Evolutionary conservation across 2,113 vertebrate species (phyloP).

Genomic region (Psephotus haematonotus): DNA sequence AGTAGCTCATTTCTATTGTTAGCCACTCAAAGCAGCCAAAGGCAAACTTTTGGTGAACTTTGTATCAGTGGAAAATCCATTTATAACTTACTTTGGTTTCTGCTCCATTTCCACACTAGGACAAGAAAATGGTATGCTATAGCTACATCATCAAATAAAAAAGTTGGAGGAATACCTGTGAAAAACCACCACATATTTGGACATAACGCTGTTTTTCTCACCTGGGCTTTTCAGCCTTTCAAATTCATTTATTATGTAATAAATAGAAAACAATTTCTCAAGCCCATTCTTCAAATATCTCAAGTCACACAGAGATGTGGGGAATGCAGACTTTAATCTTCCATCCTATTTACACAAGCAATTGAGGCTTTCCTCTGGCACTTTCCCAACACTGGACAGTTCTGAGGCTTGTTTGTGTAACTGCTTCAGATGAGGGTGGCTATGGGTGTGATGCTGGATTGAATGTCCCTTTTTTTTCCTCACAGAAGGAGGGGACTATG

Average conservation of each 20-base stretch:
- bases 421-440: neutral
- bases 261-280: neutral
- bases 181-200: neutral
- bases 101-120: neutral
- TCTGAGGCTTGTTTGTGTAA: neutral
- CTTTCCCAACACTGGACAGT: neutral
- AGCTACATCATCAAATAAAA: neutral
- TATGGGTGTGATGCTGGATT: neutral
- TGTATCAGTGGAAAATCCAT: neutral
- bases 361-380: neutral
- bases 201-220: rapidly evolving
- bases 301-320: neutral
- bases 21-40: neutral
- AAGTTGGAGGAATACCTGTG: neutral
- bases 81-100: conserved; percentile 33
- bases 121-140: neutral
- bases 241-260: neutral
- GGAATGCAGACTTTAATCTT: neutral
- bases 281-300: neutral
- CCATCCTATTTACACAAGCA: neutral
- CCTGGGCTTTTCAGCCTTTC: neutral
- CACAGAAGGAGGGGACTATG: neutral
- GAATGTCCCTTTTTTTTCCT: neutral
- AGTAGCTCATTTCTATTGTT: conserved; percentile 3
- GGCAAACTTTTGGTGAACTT: conserved; percentile 11